These are phyloP conservation scores for Patella caerulea DNA, from an alignment of 2,888 invertebrate genomes.

Conservation along the genomic window DNA sequence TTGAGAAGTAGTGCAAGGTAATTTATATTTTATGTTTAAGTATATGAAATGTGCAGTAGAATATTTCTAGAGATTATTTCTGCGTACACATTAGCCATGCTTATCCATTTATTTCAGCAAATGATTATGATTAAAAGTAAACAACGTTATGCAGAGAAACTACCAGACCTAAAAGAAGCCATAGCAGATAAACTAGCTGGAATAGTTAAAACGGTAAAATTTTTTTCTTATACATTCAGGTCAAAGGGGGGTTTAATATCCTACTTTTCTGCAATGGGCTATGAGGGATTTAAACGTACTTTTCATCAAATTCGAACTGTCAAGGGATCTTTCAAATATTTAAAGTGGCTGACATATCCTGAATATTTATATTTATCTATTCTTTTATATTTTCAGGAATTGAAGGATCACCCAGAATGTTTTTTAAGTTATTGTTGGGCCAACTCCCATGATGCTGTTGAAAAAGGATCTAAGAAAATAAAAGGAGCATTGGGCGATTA, in stretches of 20 bases:
- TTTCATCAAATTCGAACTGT: too few species aligned
- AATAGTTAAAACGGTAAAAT: slow-evolving; percentile 31
- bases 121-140: slow-evolving; percentile 45
- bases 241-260: too few species aligned
- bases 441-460: slow-evolving; percentile 62
- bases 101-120: slow-evolving; percentile 22
- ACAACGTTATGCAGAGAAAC: slow-evolving; percentile 44
- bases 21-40: too few species aligned
- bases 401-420: slow-evolving; percentile 42
- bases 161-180: slow-evolving; percentile 46
- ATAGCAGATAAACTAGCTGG: slow-evolving; percentile 39
- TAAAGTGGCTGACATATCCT: not conserved
- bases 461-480: slow-evolving; percentile 47
- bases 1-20: too few species aligned
- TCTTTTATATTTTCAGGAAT: slow-evolving; percentile 14
- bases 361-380: not conserved
- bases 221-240: not conserved
- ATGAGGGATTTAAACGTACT: too few species aligned
- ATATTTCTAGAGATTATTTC: not conserved
- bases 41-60: too few species aligned
- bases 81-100: not conserved
- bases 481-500: slow-evolving; percentile 61
- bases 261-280: not conserved
- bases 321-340: too few species aligned
- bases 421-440: slow-evolving; percentile 69